A percentile compares a stretch with the other conserved stretches of the same genome.
Conservation (phyloP, 2,113 vertebrate genomes). For the Ailuropoda melanoleuca region DNA sequence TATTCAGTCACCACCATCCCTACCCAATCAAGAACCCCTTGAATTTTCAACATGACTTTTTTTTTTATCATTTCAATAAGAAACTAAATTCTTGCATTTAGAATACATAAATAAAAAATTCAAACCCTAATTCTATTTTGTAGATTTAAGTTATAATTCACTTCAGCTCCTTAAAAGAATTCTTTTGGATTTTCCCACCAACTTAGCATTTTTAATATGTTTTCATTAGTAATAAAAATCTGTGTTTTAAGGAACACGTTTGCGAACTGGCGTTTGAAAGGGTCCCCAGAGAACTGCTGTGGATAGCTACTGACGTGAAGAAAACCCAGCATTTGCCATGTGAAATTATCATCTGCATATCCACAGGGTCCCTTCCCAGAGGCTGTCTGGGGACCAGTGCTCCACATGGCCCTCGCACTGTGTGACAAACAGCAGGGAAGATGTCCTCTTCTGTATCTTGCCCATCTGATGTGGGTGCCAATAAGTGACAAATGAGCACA, state of each 20-base stretch:
- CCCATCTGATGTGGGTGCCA: constrained; percentile 4
- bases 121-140: constrained; percentile 56
- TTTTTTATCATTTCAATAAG: constrained; percentile 10
- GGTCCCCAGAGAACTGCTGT: constrained; percentile 51
- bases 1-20: not conserved
- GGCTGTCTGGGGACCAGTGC: not conserved
- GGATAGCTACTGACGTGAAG: constrained; percentile 57
- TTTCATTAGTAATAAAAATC: constrained; percentile 63
- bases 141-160: constrained; percentile 55
- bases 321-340: constrained; percentile 33
- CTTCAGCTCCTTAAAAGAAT: constrained; percentile 29
- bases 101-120: constrained; percentile 33
- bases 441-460: not conserved
- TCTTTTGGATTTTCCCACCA: constrained; percentile 42
- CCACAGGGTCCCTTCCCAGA: not conserved
- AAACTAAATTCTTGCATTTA: constrained; percentile 19
- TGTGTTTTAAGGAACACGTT: constrained; percentile 60
- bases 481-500: not conserved
- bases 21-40: not conserved
- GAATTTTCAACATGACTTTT: not conserved
- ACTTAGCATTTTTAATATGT: constrained; percentile 56
- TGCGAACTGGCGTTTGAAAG: constrained; percentile 66
- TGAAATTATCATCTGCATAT: not conserved
- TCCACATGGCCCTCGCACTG: not conserved
- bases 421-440: not conserved